Evolutionary conservation across 1,140 invertebrate genomes (phyloP).

Genomic region (Aethina tumida): DNA sequence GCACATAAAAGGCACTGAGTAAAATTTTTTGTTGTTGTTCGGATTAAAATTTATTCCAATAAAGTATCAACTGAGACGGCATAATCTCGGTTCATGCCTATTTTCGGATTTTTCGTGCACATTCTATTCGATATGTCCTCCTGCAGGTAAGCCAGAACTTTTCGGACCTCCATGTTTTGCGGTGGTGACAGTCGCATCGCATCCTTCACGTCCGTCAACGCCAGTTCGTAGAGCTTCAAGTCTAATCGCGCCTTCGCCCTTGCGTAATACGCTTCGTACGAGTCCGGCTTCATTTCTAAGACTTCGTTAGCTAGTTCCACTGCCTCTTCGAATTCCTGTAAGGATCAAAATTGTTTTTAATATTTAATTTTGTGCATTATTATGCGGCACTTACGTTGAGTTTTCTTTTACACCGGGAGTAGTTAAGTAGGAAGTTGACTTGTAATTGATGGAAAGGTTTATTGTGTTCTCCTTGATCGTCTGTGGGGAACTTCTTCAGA

Average conservation of each 20-base stretch:
- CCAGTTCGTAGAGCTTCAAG: conserved; percentile 46
- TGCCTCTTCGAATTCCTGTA: conserved; percentile 69
- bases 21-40: too few species aligned
- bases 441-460: conserved; percentile 77
- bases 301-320: conserved; percentile 81
- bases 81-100: conserved; percentile 31
- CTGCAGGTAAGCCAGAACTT: conserved; percentile 51
- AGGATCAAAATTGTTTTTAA: conserved; percentile 8
- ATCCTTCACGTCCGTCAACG: conserved; percentile 57
- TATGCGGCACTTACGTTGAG: conserved; percentile 67
- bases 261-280: conserved; percentile 88
- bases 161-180: conserved; percentile 54
- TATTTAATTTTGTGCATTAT: neutral
- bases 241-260: conserved; percentile 78
- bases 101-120: conserved; percentile 25
- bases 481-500: conserved; percentile 74
- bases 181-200: conserved; percentile 54
- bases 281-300: conserved; percentile 68
- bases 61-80: conserved; percentile 36
- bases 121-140: conserved; percentile 49
- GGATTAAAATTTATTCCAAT: conserved; percentile 31
- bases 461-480: conserved; percentile 47
- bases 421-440: conserved; percentile 80
- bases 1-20: too few species aligned
- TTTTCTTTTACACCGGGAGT: conserved; percentile 87